Percentiles rank a stretch among this genome's conserved stretches.
These are phyloP conservation scores for Ferdinandea cuprea DNA, from an alignment of 2,888 invertebrate genomes.

Conservation along the genomic window DNA sequence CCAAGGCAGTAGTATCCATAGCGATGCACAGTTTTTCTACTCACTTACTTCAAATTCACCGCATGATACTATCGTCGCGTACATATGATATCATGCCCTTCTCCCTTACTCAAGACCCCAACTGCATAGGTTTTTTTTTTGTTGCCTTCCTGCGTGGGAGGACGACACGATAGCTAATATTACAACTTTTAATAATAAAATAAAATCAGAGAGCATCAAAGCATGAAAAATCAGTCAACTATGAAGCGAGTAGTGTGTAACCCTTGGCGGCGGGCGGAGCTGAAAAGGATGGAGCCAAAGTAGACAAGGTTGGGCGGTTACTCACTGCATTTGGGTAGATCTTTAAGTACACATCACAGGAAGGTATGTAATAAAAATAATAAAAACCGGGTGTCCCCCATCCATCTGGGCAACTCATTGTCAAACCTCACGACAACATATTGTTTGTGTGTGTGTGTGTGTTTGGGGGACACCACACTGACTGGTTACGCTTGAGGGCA, in stretches of 20 bases:
- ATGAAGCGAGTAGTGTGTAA: conserved; percentile 79
- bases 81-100: conserved; percentile 27
- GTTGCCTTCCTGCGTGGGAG: background rate
- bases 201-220: conserved; percentile 82
- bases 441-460: conserved; percentile 27
- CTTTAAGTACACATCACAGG: conserved; percentile 52
- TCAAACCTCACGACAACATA: conserved; percentile 72
- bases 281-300: conserved; percentile 33
- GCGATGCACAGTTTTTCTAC: conserved; percentile 64
- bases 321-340: conserved; percentile 38
- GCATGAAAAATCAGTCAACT: conserved; percentile 82
- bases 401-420: conserved; percentile 56
- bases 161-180: conserved; percentile 48
- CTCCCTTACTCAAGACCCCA: conserved; percentile 9
- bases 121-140: conserved; percentile 50
- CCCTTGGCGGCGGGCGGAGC: too few relatives aligned
- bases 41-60: conserved; percentile 69
- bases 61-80: conserved; percentile 47
- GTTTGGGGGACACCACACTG: background rate
- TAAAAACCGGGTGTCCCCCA: conserved; percentile 61
- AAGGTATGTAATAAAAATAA: conserved; percentile 70
- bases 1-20: conserved; percentile 41
- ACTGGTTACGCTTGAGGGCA: conserved; percentile 47
- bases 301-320: conserved; percentile 8
- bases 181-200: conserved; percentile 79